phyloP scores from a whole-genome alignment of 2,113 vertebrate species.

The Oryctolagus cuniculus region mOryCun1.1 NC_091453.1:113822501-113823000 shows the following conservation, averaged over 20 bases:
- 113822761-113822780: conserved; percentile 9
- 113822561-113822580: background rate
- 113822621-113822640: conserved; percentile 28
- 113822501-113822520: conserved; percentile 46
- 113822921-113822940: conserved; percentile 2
- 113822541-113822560: conserved; percentile 31
- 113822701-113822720: background rate
- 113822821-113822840: background rate
- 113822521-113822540: background rate
- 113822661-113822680: background rate
- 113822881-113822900: background rate
- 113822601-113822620: background rate
- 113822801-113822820: background rate
- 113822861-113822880: conserved; percentile 3
- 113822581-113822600: background rate
- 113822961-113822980: background rate
- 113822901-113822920: background rate
- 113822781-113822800: conserved; percentile 18
- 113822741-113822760: background rate
- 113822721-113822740: background rate
- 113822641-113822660: background rate
- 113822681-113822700: background rate
- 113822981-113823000: conserved; percentile 59
- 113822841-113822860: conserved; percentile 28
- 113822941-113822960: background rate